Percentiles rank a stretch among this genome's conserved stretches.
Conservation (phyloP, 1,140 invertebrate species). For the Monomorium pharaonis region DNA sequence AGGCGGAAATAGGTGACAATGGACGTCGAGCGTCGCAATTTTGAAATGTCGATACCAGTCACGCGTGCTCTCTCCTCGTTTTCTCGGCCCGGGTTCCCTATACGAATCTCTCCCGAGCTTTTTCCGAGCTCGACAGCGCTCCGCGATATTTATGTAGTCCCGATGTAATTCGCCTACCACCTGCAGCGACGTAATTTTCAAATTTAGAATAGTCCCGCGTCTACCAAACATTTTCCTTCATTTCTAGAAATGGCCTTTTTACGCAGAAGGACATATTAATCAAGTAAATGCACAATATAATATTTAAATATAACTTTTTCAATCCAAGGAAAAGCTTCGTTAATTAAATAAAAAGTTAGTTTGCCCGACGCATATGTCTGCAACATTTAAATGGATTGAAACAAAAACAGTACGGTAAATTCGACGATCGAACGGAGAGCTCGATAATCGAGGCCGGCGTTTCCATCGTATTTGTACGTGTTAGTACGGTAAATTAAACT, state of each 20-base stretch:
- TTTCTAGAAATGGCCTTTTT: background rate
- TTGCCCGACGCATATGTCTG: background rate
- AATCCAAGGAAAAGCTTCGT: background rate
- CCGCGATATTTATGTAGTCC: conserved; percentile 36
- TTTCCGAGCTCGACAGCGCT: background rate
- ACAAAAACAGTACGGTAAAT: conserved; percentile 35
- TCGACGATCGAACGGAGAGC: background rate
- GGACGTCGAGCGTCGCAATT: conserved; percentile 75
- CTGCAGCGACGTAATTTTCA: conserved; percentile 25
- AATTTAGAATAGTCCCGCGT: background rate
- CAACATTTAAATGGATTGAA: conserved; percentile 17
- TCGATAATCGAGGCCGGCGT: conserved; percentile 43
- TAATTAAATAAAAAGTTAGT: background rate
- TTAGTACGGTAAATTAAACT: conserved; percentile 58
- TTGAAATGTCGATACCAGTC: conserved; percentile 76
- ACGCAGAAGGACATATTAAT: background rate
- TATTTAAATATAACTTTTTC: background rate
- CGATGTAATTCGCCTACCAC: conserved; percentile 71
- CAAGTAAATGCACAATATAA: background rate
- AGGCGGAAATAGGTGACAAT: conserved; percentile 69
- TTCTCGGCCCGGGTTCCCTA: background rate
- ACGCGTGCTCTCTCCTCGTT: conserved; percentile 38
- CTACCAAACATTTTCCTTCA: background rate
- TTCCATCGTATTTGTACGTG: conserved; percentile 39
- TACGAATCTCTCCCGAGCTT: conserved; percentile 33